These are phyloP conservation scores for Drosophila diplacantha DNA, from an alignment of 2,888 invertebrate species.

Conservation along the genomic window DNA sequence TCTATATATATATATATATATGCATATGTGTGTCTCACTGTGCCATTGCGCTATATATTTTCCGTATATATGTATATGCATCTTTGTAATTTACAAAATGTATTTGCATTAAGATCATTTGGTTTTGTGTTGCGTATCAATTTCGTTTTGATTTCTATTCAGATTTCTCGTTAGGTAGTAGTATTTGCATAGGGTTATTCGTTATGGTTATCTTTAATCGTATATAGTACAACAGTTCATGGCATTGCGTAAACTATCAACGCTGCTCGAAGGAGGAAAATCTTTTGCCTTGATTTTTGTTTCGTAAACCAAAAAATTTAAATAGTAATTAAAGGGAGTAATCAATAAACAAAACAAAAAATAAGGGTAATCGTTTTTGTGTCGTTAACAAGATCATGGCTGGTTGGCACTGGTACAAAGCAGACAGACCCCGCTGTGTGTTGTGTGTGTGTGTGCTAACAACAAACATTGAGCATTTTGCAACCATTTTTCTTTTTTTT, in stretches of 20 bases:
- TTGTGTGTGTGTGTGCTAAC: slow-evolving; percentile 31
- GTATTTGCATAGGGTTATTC: slow-evolving; percentile 46
- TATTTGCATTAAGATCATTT: slow-evolving; percentile 64
- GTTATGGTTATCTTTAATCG: slow-evolving; percentile 32
- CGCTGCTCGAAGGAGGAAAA: slow-evolving; percentile 40
- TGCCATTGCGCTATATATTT: slow-evolving; percentile 22
- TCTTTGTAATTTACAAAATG: slow-evolving; percentile 53
- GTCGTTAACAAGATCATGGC: slow-evolving; percentile 42
- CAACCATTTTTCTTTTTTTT: slow-evolving; percentile 31
- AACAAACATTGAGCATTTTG: slow-evolving; percentile 64
- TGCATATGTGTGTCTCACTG: slow-evolving; percentile 15
- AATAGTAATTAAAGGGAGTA: slow-evolving; percentile 30
- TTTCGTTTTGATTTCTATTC: slow-evolving; percentile 54
- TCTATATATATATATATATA: slow-evolving; percentile 22
- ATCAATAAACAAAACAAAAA: slow-evolving; percentile 36
- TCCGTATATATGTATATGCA: slow-evolving; percentile 27
- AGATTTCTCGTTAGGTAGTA: slow-evolving; percentile 41
- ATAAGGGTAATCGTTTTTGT: slow-evolving; percentile 36
- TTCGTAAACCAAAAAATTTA: slow-evolving; percentile 4
- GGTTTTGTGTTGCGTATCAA: slow-evolving; percentile 60
- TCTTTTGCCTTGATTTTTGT: slow-evolving; percentile 20
- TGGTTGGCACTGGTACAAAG: slow-evolving; percentile 61
- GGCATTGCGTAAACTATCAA: slow-evolving; percentile 52
- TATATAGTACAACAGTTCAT: slow-evolving; percentile 64
- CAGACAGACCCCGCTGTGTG: slow-evolving; percentile 33